Conservation (phyloP, 2,797 vertebrate genomes). For the Channallabes apus region DNA sequence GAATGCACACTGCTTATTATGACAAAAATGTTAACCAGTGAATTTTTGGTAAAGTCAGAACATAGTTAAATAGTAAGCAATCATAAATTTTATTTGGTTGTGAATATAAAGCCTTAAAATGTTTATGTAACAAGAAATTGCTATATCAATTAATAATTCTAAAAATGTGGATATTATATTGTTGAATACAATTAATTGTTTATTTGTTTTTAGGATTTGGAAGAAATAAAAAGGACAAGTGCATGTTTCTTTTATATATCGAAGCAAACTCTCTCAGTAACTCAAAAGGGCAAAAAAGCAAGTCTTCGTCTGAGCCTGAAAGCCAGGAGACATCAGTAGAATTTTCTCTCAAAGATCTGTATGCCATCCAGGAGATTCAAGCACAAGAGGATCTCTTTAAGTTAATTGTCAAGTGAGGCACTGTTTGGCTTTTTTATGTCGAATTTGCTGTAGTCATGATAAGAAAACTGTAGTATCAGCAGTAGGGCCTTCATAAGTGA, state of each 20-base stretch:
- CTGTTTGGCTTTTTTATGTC: neutral
- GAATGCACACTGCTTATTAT: neutral
- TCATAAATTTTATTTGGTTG: neutral
- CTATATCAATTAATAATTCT: neutral
- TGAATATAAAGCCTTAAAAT: neutral
- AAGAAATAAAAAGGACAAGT: slow-evolving; percentile 91
- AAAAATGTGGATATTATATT: neutral
- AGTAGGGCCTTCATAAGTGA: neutral
- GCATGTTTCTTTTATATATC: slow-evolving; percentile 95
- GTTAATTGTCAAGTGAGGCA: slow-evolving; percentile 75
- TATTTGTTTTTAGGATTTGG: slow-evolving; percentile 70
- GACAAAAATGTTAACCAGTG: neutral
- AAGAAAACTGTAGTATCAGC: neutral
- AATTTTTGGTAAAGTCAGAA: neutral
- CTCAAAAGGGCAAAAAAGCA: slow-evolving; percentile 85
- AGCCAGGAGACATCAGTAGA: slow-evolving; percentile 79
- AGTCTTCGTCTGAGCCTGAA: slow-evolving; percentile 70
- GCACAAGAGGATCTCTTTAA: slow-evolving; percentile 80
- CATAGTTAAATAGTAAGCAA: neutral
- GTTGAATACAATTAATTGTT: neutral
- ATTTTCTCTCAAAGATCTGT: slow-evolving; percentile 95
- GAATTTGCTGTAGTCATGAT: neutral
- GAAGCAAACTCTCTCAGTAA: slow-evolving; percentile 95
- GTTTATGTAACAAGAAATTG: neutral
- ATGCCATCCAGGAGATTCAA: slow-evolving; percentile 96